Conservation (phyloP, 2,888 invertebrate genomes). For the Trachelus tabidus region DNA sequence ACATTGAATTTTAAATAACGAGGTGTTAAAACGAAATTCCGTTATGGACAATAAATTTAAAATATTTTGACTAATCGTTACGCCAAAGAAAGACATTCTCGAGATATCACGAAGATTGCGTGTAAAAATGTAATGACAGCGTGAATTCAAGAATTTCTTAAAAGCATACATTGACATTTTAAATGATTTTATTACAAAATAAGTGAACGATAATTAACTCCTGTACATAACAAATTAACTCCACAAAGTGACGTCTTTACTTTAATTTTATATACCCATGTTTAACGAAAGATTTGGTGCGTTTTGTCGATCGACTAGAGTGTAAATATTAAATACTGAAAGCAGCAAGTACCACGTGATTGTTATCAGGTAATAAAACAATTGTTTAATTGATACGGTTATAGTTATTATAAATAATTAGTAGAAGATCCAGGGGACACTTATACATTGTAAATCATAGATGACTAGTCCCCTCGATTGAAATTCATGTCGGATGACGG, state of each 20-base stretch:
- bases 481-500: not conserved
- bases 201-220: not conserved
- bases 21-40: not conserved
- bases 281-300: not conserved
- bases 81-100: not conserved
- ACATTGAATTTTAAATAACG: not conserved
- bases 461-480: not conserved
- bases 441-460: not conserved
- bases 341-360: too few species aligned
- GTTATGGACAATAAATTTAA: not conserved
- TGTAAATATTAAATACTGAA: not conserved
- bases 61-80: not conserved
- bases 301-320: not conserved
- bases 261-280: not conserved
- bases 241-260: not conserved
- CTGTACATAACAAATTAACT: not conserved
- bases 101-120: not conserved
- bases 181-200: not conserved
- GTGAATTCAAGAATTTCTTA: not conserved
- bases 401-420: not conserved
- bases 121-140: not conserved
- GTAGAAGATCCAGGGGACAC: not conserved
- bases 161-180: not conserved
- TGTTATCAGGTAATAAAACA: not conserved
- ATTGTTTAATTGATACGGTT: not conserved